A percentile compares a stretch with the other conserved stretches of the same genome.
Conservation (phyloP, 2,797 vertebrate genomes). For the Phrynocephalus vlangalii region DNA sequence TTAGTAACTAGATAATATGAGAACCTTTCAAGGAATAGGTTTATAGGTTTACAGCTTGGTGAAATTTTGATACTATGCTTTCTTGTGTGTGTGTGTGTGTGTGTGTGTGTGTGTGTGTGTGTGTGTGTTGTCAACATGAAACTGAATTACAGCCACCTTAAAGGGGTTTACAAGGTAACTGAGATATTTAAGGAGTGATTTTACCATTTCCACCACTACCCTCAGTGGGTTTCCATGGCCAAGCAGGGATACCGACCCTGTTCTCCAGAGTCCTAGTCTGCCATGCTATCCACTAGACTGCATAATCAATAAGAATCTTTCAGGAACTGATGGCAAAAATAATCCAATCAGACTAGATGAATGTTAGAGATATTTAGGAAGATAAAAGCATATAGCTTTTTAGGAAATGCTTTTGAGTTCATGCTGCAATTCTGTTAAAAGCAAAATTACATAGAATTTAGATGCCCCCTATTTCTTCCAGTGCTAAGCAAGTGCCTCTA, state of each 20-base stretch:
- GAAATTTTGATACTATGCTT: background rate
- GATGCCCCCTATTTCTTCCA: background rate
- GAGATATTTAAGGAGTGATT: no score
- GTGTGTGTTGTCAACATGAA: no score
- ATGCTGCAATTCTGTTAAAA: background rate
- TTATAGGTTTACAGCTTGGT: background rate
- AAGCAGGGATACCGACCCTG: no score
- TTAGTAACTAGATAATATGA: no score
- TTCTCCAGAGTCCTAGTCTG: no score
- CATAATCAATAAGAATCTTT: background rate
- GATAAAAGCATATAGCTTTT: background rate
- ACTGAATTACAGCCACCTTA: no score
- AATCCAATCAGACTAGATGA: conserved; percentile 49
- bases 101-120: no score
- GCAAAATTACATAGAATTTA: background rate
- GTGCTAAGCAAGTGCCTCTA: background rate
- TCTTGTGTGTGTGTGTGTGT: background rate
- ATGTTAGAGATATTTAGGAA: background rate
- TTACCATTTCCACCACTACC: no score
- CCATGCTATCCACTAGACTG: no score
- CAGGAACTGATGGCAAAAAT: background rate
- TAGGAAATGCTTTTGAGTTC: conserved; percentile 3
- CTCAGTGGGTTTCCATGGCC: no score
- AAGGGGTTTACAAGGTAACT: no score
- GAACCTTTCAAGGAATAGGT: background rate